These are phyloP conservation scores for Drosophila pectinifera DNA, from an alignment of 1,140 invertebrate species.

Conservation along the genomic window DNA sequence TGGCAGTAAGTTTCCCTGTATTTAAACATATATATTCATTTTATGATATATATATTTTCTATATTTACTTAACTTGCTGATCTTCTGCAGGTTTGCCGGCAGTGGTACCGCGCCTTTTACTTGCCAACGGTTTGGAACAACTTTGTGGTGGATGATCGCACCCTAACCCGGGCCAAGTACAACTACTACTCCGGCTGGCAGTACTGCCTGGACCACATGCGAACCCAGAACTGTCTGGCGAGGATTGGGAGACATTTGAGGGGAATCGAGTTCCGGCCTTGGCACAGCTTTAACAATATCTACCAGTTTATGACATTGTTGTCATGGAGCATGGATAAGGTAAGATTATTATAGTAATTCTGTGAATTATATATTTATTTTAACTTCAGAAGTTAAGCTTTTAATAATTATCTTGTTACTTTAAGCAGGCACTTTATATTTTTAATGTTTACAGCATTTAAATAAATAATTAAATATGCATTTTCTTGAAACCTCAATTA, in stretches of 20 bases:
- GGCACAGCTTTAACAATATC: conserved; percentile 92
- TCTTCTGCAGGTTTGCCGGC: conserved; percentile 66
- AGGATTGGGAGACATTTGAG: conserved; percentile 89
- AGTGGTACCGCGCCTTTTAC: conserved; percentile 91
- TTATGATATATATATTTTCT: too few relatives aligned
- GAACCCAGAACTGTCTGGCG: conserved; percentile 90
- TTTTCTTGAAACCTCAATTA: too few relatives aligned
- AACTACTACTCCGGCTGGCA: conserved; percentile 94
- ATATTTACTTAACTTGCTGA: not conserved
- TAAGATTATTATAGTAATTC: conserved; percentile 1
- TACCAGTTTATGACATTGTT: conserved; percentile 94
- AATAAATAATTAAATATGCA: too few relatives aligned
- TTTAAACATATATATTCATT: too few relatives aligned
- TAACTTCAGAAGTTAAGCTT: too few relatives aligned
- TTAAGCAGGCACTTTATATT: too few relatives aligned
- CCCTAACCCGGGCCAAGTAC: conserved; percentile 90
- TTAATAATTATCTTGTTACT: too few relatives aligned
- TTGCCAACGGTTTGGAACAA: conserved; percentile 90
- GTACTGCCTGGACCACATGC: conserved; percentile 91
- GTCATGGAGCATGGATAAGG: conserved; percentile 89
- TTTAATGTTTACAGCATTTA: too few relatives aligned
- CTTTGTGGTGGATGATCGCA: conserved; percentile 90
- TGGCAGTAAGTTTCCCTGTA: too few relatives aligned
- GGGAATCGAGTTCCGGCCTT: conserved; percentile 90
- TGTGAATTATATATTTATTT: too few relatives aligned